These are phyloP conservation scores for Ceyx erithaca DNA, from an alignment of 2,797 vertebrate genomes.

Conservation along the genomic window DNA sequence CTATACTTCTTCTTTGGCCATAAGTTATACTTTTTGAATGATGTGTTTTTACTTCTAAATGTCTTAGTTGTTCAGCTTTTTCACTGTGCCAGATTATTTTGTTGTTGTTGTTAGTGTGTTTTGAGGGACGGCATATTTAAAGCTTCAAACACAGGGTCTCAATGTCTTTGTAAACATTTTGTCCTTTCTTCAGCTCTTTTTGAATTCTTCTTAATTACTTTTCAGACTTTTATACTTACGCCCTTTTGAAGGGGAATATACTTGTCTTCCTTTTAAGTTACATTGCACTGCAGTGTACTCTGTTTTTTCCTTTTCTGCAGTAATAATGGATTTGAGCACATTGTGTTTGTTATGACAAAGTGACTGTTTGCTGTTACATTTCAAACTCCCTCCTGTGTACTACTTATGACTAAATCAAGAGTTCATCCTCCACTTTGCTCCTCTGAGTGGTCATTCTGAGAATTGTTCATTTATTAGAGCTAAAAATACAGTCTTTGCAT, in stretches of 20 bases:
- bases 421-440: background rate
- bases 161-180: background rate
- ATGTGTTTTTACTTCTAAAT: background rate
- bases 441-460: conserved; percentile 39
- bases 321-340: background rate
- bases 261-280: background rate
- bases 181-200: background rate
- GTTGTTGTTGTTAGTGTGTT: background rate
- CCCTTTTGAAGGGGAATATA: background rate
- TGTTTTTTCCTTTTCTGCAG: background rate
- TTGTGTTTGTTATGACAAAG: background rate
- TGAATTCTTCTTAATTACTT: background rate
- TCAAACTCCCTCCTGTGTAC: background rate
- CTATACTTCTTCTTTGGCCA: background rate
- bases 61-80: background rate
- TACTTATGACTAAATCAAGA: background rate
- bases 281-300: background rate
- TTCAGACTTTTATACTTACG: background rate
- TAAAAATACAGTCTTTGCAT: conserved; percentile 48
- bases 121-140: background rate
- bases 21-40: background rate
- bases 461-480: background rate
- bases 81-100: background rate
- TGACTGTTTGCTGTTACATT: background rate
- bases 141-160: background rate